These are phyloP conservation scores for Alsophila aescularia DNA, from an alignment of 2,888 invertebrate genomes.

Conservation along the genomic window DNA sequence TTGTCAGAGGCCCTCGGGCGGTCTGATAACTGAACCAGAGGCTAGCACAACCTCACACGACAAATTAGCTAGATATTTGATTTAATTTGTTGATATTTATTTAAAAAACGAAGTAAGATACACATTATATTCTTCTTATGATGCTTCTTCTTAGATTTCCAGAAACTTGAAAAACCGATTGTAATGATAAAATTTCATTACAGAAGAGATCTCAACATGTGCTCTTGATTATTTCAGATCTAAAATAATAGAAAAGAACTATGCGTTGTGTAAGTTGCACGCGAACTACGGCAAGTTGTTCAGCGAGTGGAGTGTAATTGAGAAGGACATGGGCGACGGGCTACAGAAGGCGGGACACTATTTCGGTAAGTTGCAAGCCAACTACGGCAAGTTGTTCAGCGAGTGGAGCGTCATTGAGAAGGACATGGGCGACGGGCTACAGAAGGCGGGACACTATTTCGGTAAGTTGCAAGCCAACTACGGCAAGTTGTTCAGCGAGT, in stretches of 20 bases:
- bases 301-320: slow-evolving; percentile 94
- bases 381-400: slow-evolving; percentile 92
- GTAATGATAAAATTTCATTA: no score
- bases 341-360: slow-evolving; percentile 88
- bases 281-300: slow-evolving; percentile 92
- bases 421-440: slow-evolving; percentile 92
- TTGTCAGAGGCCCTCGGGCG: no score
- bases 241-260: slow-evolving; percentile 90
- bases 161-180: no score
- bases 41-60: no score
- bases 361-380: slow-evolving; percentile 89
- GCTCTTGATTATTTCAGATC: slow-evolving; percentile 70
- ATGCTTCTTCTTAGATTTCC: no score
- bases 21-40: no score
- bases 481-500: slow-evolving; percentile 92
- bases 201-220: no score
- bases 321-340: slow-evolving; percentile 92
- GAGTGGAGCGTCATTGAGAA: slow-evolving; percentile 94
- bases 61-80: no score
- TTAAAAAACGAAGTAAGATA: no score
- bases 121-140: no score
- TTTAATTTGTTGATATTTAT: no score
- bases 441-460: slow-evolving; percentile 87
- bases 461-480: slow-evolving; percentile 91
- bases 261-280: slow-evolving; percentile 91